Base-by-base conservation (phyloP, 2,888 invertebrate genomes). In the Diaprepes abbreviatus region DNA sequence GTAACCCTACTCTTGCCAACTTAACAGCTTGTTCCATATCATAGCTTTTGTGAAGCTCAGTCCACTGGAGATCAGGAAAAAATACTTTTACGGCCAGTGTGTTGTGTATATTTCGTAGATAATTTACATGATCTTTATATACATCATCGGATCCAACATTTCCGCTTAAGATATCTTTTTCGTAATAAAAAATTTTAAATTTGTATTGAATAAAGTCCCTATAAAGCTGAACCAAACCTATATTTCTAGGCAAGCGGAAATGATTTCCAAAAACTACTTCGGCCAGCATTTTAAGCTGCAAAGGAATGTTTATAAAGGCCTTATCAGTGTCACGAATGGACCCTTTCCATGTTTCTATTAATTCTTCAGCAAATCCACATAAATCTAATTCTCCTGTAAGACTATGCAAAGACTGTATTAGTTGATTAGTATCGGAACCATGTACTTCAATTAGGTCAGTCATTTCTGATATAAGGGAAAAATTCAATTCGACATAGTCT, bases 201-300 rank as follows among this genome's bases (percentile, higher is more conserved):
- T 70, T 70, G 10, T 40, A n/a, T 10, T 60, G 14, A 5, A 65
- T 33, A 24, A 70, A 70, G 12, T 31, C 48, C 2, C 60, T 21
- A 35, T 59, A 70, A 14, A 70, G 31, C 16, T 60, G 36, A 17
- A 70, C 17, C 10, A 66, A 40, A 16, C 63, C 19, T 16, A 70
- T 55, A 19, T 66, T 43, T 16, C 31, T 54, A 5, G 28, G 45
- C 2, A 66, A 10, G 35, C 38, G 14, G 50, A 66, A 66, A 14
- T 66, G 60, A 6, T 65, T 38, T 12, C 31, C 28, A 28, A 66
- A 70, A 14, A 70, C 40, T 31, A 70, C 57, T 57, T 70, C 70
- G 1, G 60, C 70, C 31, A 66, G 16, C 70, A 70, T 70, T 45
- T 38, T 60, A 14, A 70, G 43, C 24, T 66, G 70, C 4, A 70